Conservation (phyloP, 2,888 invertebrate species). For the Aspidiotus rigidus region DNA sequence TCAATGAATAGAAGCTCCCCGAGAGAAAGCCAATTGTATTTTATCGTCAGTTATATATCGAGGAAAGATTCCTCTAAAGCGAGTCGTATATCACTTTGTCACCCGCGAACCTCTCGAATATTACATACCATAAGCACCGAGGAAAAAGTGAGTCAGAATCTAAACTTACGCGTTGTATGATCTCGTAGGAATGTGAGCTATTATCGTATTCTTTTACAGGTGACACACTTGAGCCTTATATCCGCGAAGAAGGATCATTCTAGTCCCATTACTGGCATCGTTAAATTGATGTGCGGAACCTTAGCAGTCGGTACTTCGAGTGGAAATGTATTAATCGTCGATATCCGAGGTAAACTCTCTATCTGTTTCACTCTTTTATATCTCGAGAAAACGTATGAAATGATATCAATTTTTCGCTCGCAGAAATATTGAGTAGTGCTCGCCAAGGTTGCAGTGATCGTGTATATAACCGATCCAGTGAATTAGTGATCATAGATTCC, state of each 20-base stretch:
- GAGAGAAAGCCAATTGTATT: conserved; percentile 17
- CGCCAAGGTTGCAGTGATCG: background rate
- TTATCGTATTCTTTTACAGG: background rate
- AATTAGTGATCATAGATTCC: conserved; percentile 18
- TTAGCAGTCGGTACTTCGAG: conserved; percentile 19
- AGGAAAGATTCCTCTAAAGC: conserved; percentile 11
- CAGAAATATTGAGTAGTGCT: conserved; percentile 14
- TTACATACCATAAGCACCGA: conserved; percentile 27
- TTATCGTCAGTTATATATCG: conserved; percentile 21
- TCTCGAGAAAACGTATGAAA: background rate
- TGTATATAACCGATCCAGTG: conserved; percentile 14
- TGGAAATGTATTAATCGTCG: conserved; percentile 25
- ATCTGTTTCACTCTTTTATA: background rate
- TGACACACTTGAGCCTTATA: conserved; percentile 25
- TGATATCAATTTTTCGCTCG: background rate
- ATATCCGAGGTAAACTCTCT: conserved; percentile 23
- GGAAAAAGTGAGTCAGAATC: conserved; percentile 11
- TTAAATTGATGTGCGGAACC: conserved; percentile 27
- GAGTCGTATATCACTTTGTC: conserved; percentile 29
- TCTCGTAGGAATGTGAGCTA: background rate
- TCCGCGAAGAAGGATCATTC: conserved; percentile 18
- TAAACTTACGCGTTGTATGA: background rate
- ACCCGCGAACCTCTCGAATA: conserved; percentile 26
- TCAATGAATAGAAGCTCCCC: background rate
- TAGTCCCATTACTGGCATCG: conserved; percentile 16